A percentile compares a stretch with the other conserved stretches of the same genome.
These are phyloP conservation scores for Prionailurus viverrinus DNA, from an alignment of 2,113 vertebrate genomes.

Conservation along the genomic window DNA sequence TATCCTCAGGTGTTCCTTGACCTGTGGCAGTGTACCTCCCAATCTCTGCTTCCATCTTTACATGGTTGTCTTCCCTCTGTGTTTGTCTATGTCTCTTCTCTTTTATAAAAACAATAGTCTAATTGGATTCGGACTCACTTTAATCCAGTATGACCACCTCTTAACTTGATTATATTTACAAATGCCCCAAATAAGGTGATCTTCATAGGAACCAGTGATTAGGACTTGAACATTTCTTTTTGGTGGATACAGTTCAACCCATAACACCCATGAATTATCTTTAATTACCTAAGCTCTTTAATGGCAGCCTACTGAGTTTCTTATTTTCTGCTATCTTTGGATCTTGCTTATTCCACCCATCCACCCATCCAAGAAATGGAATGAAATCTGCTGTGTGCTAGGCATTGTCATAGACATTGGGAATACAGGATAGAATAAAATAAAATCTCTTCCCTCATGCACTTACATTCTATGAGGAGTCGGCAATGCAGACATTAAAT, in stretches of 20 bases:
- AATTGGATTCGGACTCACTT: neutral
- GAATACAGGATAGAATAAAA: neutral
- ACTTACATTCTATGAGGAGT: neutral
- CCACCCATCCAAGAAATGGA: neutral
- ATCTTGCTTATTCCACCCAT: neutral
- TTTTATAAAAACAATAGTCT: neutral
- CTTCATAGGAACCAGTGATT: neutral
- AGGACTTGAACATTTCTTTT: conserved; percentile 2
- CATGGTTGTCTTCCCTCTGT: neutral
- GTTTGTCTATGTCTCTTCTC: neutral
- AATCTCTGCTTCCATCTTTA: neutral
- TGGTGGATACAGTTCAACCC: neutral
- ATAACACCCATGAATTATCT: neutral
- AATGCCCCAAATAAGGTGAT: neutral
- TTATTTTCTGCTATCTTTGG: conserved; percentile 21
- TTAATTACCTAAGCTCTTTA: conserved; percentile 9
- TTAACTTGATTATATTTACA: neutral
- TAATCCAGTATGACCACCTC: neutral
- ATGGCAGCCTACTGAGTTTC: neutral
- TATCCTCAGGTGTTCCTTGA: neutral
- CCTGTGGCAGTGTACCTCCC: neutral
- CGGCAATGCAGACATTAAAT: neutral
- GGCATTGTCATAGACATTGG: neutral
- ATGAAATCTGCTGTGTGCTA: neutral
- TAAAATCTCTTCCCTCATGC: neutral